phyloP scores from a whole-genome alignment of 2,888 invertebrate species.

The Volucella inflata region DNA sequence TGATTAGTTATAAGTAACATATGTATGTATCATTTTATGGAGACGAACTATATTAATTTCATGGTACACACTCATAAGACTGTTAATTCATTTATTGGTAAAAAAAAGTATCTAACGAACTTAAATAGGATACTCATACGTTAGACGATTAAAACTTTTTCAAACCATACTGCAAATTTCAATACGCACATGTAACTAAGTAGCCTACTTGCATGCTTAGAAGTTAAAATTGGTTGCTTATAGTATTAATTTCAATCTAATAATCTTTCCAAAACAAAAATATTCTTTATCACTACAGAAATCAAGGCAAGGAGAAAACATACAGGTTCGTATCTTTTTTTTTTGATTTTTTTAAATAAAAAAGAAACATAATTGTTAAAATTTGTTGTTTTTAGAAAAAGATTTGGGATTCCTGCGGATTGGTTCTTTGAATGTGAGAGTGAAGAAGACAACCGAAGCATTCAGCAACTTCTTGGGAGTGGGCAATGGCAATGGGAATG shows the following conservation, averaged over 20 bases:
- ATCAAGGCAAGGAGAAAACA: constrained; percentile 90
- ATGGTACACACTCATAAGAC: too few species aligned
- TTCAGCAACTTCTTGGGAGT: constrained; percentile 95
- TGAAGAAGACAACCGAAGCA: constrained; percentile 96
- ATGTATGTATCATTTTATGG: too few species aligned
- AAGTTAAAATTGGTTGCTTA: constrained; percentile 37
- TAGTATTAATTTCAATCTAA: constrained; percentile 37
- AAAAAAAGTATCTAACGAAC: too few species aligned
- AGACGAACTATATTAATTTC: too few species aligned
- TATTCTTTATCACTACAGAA: constrained; percentile 84
- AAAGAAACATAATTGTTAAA: constrained; percentile 18
- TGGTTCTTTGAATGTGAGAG: constrained; percentile 95
- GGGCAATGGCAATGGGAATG: constrained; percentile 85
- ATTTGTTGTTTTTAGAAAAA: constrained; percentile 87
- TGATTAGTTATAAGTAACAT: too few species aligned
- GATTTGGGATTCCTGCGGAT: constrained; percentile 95
- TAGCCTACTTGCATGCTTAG: constrained; percentile 58
- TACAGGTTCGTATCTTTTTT: constrained; percentile 85
- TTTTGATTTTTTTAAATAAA: constrained; percentile 1
- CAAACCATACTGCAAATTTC: too few species aligned
- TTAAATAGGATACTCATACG: too few species aligned
- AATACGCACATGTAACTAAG: background rate
- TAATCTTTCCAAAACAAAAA: constrained; percentile 53
- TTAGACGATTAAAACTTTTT: too few species aligned
- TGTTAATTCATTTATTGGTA: too few species aligned